Evolutionary conservation across 2,888 invertebrate genomes (phyloP), one percentile per base, ranked within the genome.

Genomic region (Stratiomys singularior): DNA sequence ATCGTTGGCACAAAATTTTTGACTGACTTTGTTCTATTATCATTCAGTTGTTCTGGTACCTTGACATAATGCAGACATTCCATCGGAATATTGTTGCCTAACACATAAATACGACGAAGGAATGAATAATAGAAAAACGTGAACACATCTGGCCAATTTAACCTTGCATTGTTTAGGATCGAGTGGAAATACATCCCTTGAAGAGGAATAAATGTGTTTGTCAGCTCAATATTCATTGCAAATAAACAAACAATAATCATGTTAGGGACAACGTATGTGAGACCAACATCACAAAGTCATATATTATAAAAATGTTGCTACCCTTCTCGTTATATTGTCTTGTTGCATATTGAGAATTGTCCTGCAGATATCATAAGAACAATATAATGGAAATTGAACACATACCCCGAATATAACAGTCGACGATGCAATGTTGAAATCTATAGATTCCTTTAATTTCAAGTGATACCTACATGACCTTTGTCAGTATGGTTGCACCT

Each of bases 101-200:
- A 28, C 60, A 25, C 9, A 30, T 64, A n/a, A 11, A 0, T 64
- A 30, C n/a, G 28, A 0, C 30, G 15, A 64, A 60, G 60, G 60
- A 52, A 3, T 21, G 11, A 56, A 60, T 60, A 60, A 60, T 60
- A 23, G 58, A 60, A n/a, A 64, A 64, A 30, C 13, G 21, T n/a
- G 30, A 13, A 25, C 64, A 69, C 69, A 69, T 69, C 69, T 69
- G 69, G 46, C 69, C 69, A 69, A 69, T 69, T 69, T 69, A 47
- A 30, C n/a, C 11, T 9, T 46, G 47, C 47, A 69, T 69, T 69
- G 69, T 69, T 69, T 28, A 64, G 25, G 21, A 30, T 64, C 28
- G 25, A 27, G 21, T 27, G 9, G 60, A 64, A 28, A 13, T 30
- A 25, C 64, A 64, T 64, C 64, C 64, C 30, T 18, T 30, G 30